phyloP scores from a whole-genome alignment of 2,888 invertebrate genomes.

The Aphodius granarius region DNA sequence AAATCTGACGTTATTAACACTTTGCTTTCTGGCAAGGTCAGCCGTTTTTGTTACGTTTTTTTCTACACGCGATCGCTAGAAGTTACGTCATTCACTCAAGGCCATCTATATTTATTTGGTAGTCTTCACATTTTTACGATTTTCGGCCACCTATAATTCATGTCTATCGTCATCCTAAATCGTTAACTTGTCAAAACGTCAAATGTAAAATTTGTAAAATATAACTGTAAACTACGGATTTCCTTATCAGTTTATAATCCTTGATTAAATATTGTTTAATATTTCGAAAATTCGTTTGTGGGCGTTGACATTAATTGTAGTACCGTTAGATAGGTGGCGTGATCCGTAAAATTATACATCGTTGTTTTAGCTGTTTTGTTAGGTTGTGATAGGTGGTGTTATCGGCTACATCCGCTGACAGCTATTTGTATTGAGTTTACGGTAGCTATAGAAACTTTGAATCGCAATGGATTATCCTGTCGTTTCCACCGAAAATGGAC shows the following conservation, averaged over 20 bases:
- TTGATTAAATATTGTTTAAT: not conserved
- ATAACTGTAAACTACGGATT: not conserved
- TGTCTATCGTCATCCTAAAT: not conserved
- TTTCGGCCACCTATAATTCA: not conserved
- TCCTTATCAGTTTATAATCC: not conserved
- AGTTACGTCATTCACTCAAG: not conserved
- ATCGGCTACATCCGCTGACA: not conserved
- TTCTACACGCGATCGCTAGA: not conserved
- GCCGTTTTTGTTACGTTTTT: no score
- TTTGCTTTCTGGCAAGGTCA: no score
- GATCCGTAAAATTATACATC: not conserved
- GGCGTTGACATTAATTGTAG: not conserved
- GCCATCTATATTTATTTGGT: not conserved
- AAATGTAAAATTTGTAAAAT: not conserved
- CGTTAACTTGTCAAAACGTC: not conserved
- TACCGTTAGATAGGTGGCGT: not conserved
- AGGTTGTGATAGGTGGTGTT: not conserved
- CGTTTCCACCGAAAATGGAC: constrained; percentile 29
- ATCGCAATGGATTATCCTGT: constrained; percentile 13
- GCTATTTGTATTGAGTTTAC: no score
- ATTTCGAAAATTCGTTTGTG: not conserved
- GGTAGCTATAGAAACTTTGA: no score
- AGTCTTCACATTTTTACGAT: not conserved
- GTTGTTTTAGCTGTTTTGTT: not conserved
- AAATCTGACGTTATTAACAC: no score